Conservation (phyloP, 2,888 invertebrate species). For the Phengaris alcon region DNA sequence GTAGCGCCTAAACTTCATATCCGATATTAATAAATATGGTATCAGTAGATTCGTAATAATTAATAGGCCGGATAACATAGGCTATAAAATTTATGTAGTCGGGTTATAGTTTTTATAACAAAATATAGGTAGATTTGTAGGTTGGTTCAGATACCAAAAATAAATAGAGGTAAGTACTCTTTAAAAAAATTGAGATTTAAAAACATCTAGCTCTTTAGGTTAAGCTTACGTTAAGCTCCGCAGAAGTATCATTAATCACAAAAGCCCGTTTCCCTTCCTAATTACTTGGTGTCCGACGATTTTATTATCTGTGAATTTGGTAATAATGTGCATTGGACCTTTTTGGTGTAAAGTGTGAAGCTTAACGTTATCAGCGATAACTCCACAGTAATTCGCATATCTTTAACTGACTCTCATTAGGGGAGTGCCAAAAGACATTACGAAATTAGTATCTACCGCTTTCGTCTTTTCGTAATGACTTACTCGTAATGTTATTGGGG, state of each 20-base stretch:
- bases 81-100: no score
- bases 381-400: background rate
- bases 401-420: constrained; percentile 4
- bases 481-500: background rate
- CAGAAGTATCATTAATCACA: background rate
- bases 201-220: background rate
- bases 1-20: no score
- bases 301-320: constrained; percentile 11
- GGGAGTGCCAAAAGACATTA: background rate
- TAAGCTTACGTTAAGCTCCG: no score
- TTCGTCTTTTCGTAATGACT: background rate
- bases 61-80: no score
- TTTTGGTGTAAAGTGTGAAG: background rate
- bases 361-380: constrained; percentile 6
- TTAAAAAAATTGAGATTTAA: background rate
- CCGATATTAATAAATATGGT: no score
- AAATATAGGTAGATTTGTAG: no score
- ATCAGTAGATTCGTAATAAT: no score
- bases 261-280: background rate
- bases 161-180: no score
- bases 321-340: background rate
- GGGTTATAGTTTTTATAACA: no score
- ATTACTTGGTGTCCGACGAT: constrained; percentile 16
- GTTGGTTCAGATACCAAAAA: no score
- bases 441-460: background rate